A percentile compares a stretch with the other conserved stretches of the same genome.
Conservation (phyloP, 2,113 vertebrate genomes). For the Oplegnathus fasciatus region DNA sequence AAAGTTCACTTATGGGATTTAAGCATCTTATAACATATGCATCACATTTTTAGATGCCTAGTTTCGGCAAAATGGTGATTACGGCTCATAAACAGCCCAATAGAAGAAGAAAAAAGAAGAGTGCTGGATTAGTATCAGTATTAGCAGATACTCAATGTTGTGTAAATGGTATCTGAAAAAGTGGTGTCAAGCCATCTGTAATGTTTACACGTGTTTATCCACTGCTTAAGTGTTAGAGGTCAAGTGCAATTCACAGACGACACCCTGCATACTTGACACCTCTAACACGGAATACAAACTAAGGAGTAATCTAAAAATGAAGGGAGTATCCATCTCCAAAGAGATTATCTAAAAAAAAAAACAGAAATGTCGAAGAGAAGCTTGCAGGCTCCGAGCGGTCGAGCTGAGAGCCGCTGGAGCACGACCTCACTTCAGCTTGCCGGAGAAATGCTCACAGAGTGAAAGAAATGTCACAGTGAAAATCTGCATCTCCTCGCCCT, state of each 20-base stretch:
- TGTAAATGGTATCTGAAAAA: constrained; percentile 8
- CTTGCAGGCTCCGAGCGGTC: background rate
- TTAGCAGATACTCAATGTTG: background rate
- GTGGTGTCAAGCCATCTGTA: constrained; percentile 2
- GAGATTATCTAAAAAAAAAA: background rate
- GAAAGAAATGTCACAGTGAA: constrained; percentile 49
- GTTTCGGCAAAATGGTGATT: background rate
- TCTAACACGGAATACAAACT: constrained; percentile 2
- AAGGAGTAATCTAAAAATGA: background rate
- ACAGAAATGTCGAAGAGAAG: constrained; percentile 2
- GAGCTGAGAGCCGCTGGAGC: constrained; percentile 33
- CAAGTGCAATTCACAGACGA: constrained; percentile 27
- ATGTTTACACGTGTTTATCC: constrained; percentile 15
- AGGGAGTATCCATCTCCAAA: background rate
- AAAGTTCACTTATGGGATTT: background rate
- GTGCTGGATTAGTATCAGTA: background rate
- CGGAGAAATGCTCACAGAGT: constrained; percentile 30
- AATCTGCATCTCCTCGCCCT: constrained; percentile 54
- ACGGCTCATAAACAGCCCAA: background rate
- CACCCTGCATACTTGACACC: background rate
- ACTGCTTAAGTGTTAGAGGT: constrained; percentile 30
- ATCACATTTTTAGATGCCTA: background rate
- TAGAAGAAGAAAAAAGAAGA: background rate
- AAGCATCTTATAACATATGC: background rate
- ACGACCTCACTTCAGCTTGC: constrained; percentile 31